phyloP scores from a whole-genome alignment of 2,113 vertebrate species.

The Amblyornis subalaris region DNA sequence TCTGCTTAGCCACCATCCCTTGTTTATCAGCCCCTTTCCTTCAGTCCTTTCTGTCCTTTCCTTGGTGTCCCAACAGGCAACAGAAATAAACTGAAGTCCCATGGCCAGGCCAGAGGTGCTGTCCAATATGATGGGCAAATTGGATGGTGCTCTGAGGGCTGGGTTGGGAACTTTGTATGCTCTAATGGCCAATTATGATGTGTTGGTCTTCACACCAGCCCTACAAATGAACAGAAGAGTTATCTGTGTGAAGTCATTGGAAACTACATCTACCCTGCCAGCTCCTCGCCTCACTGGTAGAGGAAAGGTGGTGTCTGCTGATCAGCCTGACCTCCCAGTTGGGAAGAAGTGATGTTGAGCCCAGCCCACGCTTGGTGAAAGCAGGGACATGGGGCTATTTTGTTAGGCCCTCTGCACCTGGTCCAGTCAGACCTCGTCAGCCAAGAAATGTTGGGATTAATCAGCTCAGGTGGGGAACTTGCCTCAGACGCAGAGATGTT shows the following conservation, averaged over 20 bases:
- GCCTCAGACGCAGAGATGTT: background rate
- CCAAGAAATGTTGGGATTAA: background rate
- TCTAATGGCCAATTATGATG: background rate
- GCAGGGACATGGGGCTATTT: background rate
- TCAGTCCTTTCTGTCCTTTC: background rate
- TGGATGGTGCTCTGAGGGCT: fast-evolving
- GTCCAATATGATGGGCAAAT: background rate
- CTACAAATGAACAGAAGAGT: background rate
- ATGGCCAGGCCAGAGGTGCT: background rate
- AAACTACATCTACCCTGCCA: background rate
- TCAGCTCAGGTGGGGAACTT: background rate
- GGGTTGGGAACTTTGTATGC: background rate
- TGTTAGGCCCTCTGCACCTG: background rate
- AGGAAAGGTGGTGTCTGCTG: background rate
- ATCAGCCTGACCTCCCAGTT: background rate
- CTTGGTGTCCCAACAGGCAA: background rate
- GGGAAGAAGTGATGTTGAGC: background rate
- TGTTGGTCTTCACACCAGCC: background rate
- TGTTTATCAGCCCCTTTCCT: background rate
- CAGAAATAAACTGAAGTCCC: background rate
- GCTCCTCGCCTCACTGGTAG: background rate
- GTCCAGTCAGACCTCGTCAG: background rate
- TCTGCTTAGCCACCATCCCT: background rate
- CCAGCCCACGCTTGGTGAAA: background rate
- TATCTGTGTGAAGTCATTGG: background rate